These are phyloP conservation scores for Liparis tanakae DNA, from an alignment of 2,797 vertebrate species.

Conservation along the genomic window DNA sequence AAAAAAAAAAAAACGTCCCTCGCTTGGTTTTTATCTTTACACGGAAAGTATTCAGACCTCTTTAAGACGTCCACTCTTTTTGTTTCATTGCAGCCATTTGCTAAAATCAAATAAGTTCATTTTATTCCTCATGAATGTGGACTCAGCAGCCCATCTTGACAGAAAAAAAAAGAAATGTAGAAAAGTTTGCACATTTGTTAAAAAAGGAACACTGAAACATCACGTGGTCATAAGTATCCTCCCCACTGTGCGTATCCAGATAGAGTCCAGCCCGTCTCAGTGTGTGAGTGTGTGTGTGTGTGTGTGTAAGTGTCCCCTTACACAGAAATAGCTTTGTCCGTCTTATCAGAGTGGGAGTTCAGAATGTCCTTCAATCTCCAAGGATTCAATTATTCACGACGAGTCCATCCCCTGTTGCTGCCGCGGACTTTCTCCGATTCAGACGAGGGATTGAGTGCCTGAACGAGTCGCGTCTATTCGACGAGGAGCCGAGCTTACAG, in stretches of 20 bases:
- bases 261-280: conserved; percentile 10
- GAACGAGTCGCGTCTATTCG: conserved; percentile 13
- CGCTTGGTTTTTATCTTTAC: not conserved
- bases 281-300: conserved; percentile 34
- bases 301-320: conserved; percentile 35
- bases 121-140: no score
- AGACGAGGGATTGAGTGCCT: conserved; percentile 32
- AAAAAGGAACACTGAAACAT: no score
- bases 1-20: no score
- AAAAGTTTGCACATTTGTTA: no score
- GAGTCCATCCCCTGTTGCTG: conserved; percentile 29
- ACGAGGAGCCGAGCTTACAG: conserved; percentile 17
- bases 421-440: conserved; percentile 20
- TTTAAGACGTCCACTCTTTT: no score
- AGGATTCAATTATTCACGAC: conserved; percentile 72
- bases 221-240: no score
- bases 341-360: conserved; percentile 45
- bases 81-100: no score
- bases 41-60: no score
- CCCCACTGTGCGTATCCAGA: not conserved
- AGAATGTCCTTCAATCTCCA: conserved; percentile 54
- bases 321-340: conserved; percentile 59
- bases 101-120: no score
- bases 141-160: no score
- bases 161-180: no score